phyloP scores from a whole-genome alignment of 2,888 invertebrate genomes.

The Synergus itoensis region DNA sequence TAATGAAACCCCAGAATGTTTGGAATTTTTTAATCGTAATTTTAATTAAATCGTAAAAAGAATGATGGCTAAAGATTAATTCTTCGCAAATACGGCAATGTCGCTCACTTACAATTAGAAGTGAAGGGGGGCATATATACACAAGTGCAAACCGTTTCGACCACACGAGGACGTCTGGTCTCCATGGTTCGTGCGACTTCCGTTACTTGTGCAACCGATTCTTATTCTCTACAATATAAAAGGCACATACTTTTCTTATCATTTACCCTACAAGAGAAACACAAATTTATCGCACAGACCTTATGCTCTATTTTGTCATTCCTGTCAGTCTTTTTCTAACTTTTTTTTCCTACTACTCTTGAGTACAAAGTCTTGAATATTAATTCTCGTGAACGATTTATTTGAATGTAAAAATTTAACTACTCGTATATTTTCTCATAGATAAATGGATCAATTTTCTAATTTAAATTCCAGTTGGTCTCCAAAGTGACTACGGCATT shows the following conservation, averaged over 20 bases:
- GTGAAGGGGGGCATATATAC: constrained; percentile 54
- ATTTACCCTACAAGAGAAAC: not conserved
- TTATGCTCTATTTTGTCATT: not conserved
- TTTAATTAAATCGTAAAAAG: not conserved
- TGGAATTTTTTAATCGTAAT: not conserved
- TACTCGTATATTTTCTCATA: too few relatives aligned
- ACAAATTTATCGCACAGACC: not conserved
- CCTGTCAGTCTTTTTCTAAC: not conserved
- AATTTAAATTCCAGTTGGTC: not conserved
- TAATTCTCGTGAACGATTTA: too few relatives aligned
- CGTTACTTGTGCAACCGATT: constrained; percentile 16
- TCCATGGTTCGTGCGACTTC: constrained; percentile 44
- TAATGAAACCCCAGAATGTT: not conserved
- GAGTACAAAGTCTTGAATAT: too few relatives aligned
- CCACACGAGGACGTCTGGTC: constrained; percentile 57
- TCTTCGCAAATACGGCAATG: constrained; percentile 34
- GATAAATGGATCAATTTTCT: too few relatives aligned
- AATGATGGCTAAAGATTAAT: constrained; percentile 7
- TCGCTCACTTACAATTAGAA: constrained; percentile 45
- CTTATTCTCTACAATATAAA: not conserved
- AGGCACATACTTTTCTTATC: not conserved
- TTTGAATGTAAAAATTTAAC: too few relatives aligned
- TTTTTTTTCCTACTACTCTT: not conserved
- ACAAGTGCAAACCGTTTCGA: constrained; percentile 51
- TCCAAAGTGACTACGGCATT: not conserved